A percentile compares a stretch with the other conserved stretches of the same genome.
Evolutionary conservation across 1,140 invertebrate species (phyloP).

Genomic region (Akabosia matsudoensis): DNA sequence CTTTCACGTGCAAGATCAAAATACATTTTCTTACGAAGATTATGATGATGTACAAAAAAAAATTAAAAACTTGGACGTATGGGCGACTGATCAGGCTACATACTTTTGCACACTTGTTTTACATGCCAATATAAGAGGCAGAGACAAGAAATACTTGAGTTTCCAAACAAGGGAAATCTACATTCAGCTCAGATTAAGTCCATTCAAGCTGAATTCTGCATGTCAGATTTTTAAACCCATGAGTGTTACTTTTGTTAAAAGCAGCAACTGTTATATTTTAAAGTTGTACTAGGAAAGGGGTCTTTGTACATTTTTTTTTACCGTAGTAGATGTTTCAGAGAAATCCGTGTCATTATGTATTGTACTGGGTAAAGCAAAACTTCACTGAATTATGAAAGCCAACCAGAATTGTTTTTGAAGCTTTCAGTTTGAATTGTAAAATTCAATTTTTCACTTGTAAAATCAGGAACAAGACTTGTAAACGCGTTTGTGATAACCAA

Average conservation of each 20-base stretch:
- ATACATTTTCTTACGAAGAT: no score
- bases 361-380: no score
- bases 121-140: not conserved
- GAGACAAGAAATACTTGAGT: not conserved
- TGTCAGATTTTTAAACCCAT: no score
- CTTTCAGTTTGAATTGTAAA: no score
- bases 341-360: no score
- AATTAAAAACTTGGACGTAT: not conserved
- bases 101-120: not conserved
- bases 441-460: no score
- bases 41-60: not conserved
- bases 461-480: no score
- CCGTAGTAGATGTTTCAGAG: no score
- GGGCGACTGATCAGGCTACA: not conserved
- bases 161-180: slow-evolving; percentile 20
- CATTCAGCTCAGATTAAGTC: not conserved
- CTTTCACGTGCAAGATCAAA: not conserved
- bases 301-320: no score
- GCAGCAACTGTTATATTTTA: not conserved
- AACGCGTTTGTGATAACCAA: not conserved
- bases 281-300: no score
- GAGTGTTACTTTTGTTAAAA: not conserved
- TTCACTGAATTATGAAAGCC: no score
- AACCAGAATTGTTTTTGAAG: no score
- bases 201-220: not conserved